Percentiles rank a stretch among this genome's conserved stretches.
Conservation (phyloP, 2,888 invertebrate genomes). For the Himalopsyche anomala region DNA sequence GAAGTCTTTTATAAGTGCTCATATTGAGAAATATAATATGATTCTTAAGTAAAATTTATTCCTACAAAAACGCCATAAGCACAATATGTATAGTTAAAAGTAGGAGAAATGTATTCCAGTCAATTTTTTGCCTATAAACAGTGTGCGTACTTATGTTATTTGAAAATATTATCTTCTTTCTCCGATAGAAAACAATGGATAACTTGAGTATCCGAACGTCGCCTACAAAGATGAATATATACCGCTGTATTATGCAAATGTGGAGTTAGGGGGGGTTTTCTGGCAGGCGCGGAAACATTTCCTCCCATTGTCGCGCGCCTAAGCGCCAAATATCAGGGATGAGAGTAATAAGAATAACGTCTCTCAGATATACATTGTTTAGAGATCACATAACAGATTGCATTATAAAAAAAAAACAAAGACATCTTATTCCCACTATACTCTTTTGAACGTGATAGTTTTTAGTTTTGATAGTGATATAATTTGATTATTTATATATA, state of each 20-base stretch:
- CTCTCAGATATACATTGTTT: not conserved
- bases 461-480: no score
- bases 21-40: no score
- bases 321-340: constrained; percentile 26
- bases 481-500: no score
- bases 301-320: constrained; percentile 41
- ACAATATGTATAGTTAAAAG: no score
- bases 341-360: not conserved
- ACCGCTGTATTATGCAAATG: constrained; percentile 63
- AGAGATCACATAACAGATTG: constrained; percentile 6
- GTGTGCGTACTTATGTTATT: not conserved
- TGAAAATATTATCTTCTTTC: constrained; percentile 53
- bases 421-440: no score
- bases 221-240: constrained; percentile 62
- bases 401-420: not conserved
- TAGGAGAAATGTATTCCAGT: no score
- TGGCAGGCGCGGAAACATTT: constrained; percentile 44
- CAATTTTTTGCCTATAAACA: not conserved
- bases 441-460: no score
- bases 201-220: constrained; percentile 60
- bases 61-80: no score
- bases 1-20: no score
- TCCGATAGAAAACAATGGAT: constrained; percentile 62
- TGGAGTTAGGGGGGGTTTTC: constrained; percentile 43
- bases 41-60: no score